Conservation (phyloP, 2,888 invertebrate genomes). For the Piscicola geometra region DNA sequence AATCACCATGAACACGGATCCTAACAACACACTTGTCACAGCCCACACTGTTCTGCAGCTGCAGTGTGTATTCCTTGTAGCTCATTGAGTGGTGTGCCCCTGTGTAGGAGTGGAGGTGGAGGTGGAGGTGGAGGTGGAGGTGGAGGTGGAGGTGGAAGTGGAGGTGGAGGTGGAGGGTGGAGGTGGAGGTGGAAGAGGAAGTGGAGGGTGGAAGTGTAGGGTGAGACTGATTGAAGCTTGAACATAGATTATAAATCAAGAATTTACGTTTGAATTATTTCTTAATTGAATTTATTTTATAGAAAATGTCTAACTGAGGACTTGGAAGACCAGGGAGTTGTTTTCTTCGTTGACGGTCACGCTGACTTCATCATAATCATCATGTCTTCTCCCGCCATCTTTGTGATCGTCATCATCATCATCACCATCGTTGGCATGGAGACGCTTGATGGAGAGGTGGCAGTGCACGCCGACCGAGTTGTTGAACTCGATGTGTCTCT, state of each 20-base stretch:
- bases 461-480: neutral
- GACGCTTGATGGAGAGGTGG: conserved; percentile 14
- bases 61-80: neutral
- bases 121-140: no score
- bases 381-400: neutral
- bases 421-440: neutral
- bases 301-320: no score
- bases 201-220: no score
- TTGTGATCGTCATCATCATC: neutral
- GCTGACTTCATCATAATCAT: conserved; percentile 5
- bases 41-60: neutral
- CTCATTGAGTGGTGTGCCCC: neutral
- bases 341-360: neutral
- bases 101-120: neutral
- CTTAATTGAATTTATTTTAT: no score
- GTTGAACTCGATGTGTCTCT: conserved; percentile 7
- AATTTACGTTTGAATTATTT: no score
- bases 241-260: no score
- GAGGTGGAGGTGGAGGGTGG: no score
- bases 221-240: no score
- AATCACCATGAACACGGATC: neutral
- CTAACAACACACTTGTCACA: neutral
- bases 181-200: no score
- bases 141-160: no score
- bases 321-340: conserved; percentile 9